Conservation (phyloP, 2,113 vertebrate genomes). For the Nothoprocta pentlandii region DNA sequence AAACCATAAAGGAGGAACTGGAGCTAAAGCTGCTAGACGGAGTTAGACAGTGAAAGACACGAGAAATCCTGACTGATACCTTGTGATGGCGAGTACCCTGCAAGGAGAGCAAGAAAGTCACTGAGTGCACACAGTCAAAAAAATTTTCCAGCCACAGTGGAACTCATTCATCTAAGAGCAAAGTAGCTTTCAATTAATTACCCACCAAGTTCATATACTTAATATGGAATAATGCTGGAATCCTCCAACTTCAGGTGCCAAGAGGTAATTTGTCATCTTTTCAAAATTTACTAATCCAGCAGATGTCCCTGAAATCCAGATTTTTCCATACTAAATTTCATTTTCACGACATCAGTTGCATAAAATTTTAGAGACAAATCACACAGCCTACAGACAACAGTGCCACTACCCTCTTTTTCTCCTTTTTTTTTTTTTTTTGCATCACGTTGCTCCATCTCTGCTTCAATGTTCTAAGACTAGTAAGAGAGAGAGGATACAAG, state of each 20-base stretch:
- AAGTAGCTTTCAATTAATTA: not conserved
- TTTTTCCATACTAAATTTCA: not conserved
- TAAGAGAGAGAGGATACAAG: constrained; percentile 9
- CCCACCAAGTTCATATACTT: not conserved
- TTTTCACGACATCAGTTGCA: not conserved
- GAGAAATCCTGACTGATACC: not conserved
- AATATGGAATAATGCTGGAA: not conserved
- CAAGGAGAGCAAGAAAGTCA: not conserved
- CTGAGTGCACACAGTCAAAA: not conserved
- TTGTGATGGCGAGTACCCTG: not conserved
- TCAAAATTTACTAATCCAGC: not conserved
- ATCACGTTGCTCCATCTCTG: not conserved
- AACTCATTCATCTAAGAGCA: not conserved
- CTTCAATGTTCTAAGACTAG: not conserved
- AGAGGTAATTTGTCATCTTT: not conserved
- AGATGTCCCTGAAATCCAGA: not conserved
- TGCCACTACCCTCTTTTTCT: no score
- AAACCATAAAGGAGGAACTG: not conserved
- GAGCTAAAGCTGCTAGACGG: not conserved
- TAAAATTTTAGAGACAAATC: not conserved
- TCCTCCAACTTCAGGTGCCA: not conserved
- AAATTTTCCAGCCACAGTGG: not conserved
- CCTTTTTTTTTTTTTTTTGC: not conserved
- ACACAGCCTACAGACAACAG: not conserved
- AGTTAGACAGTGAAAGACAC: not conserved